phyloP scores from a whole-genome alignment of 2,113 vertebrate genomes.

The Pelvicachromis taeniatus region DNA sequence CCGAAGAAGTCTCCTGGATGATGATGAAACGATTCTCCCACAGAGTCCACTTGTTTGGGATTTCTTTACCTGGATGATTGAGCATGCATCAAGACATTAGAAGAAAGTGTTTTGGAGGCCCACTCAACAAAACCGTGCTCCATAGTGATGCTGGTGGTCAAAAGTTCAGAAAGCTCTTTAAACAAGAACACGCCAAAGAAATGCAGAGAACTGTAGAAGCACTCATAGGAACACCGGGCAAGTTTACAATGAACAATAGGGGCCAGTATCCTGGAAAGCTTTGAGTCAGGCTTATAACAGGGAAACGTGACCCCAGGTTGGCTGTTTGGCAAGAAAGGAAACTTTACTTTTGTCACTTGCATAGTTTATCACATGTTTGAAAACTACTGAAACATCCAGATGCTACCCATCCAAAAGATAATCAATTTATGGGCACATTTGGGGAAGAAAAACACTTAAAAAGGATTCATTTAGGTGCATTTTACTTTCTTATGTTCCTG shows the following conservation, averaged over 20 bases:
- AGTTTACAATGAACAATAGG: slow-evolving; percentile 25
- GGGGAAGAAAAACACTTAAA: background rate
- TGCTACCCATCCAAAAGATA: background rate
- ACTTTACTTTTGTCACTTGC: background rate
- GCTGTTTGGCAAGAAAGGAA: background rate
- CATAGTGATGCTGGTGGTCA: background rate
- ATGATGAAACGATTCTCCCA: background rate
- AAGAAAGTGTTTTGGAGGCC: background rate
- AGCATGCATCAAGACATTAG: background rate
- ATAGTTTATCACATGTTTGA: background rate
- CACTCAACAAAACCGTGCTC: background rate
- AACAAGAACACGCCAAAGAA: slow-evolving; percentile 4
- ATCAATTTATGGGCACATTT: fast-evolving
- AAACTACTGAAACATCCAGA: background rate
- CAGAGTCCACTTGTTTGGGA: background rate
- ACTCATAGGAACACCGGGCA: background rate
- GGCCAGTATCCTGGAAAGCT: background rate
- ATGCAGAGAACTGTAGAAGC: background rate
- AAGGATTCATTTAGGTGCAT: too few species aligned
- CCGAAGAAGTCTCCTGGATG: fast-evolving
- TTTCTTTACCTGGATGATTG: background rate
- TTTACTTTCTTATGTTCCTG: background rate
- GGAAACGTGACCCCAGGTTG: background rate
- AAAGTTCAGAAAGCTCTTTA: background rate
- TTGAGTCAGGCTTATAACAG: background rate